phyloP scores from a whole-genome alignment of 2,113 vertebrate species.

The Osmerus eperlanus region DNA sequence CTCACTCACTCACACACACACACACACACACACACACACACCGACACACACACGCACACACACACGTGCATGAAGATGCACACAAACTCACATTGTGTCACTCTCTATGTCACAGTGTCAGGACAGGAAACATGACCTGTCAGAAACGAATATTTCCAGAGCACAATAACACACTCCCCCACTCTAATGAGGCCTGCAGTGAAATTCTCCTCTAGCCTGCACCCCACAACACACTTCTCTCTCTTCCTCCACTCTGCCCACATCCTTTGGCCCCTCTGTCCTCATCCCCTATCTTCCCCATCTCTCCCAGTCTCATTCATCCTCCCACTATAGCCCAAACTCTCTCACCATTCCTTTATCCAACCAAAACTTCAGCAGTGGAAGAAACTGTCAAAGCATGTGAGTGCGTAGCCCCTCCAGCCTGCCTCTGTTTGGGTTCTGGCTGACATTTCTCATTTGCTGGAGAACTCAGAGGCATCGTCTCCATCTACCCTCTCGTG shows the following conservation, averaged over 20 bases:
- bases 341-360: not conserved
- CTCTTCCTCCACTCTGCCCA: not conserved
- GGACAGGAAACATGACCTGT: conserved; percentile 37
- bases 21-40: not conserved
- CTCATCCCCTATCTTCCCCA: not conserved
- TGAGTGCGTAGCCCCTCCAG: not conserved
- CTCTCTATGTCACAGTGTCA: conserved; percentile 44
- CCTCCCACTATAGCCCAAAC: not conserved
- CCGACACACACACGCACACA: not conserved
- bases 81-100: conserved; percentile 25
- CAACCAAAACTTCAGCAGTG: conserved; percentile 36
- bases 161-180: conserved; percentile 14
- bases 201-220: conserved; percentile 11
- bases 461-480: conserved; percentile 10
- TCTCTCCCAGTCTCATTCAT: not conserved
- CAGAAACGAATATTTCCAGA: conserved; percentile 3
- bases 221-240: no score
- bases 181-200: conserved; percentile 38
- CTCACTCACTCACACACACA: conserved; percentile 11
- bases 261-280: not conserved
- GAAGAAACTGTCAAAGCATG: conserved; percentile 42
- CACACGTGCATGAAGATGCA: not conserved
- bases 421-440: not conserved
- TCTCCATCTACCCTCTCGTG: conserved; percentile 42
- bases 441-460: not conserved